These are phyloP conservation scores for Halichoeres trimaculatus DNA, from an alignment of 2,113 vertebrate species.

Conservation along the genomic window DNA sequence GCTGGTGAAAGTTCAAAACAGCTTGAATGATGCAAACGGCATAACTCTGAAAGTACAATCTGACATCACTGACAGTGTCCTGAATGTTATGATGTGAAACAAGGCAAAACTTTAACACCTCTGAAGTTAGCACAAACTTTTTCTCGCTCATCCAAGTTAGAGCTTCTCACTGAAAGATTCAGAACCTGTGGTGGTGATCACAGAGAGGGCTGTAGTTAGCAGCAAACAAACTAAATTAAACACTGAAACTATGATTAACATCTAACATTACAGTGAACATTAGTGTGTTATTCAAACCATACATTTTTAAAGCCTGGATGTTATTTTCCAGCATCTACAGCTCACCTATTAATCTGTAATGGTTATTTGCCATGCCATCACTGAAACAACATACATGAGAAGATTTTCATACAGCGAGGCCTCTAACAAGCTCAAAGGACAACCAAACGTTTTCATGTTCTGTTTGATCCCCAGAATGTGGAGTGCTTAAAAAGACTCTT, in stretches of 20 bases:
- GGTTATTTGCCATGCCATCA: conserved; percentile 57
- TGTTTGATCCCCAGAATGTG: background rate
- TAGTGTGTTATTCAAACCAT: background rate
- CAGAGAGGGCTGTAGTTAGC: background rate
- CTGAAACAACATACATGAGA: background rate
- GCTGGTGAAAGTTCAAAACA: background rate
- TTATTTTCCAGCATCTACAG: background rate
- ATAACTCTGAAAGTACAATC: background rate
- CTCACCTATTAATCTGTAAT: conserved; percentile 7
- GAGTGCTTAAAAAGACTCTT: too few relatives aligned
- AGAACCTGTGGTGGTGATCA: background rate
- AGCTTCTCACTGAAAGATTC: conserved; percentile 2
- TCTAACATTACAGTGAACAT: background rate
- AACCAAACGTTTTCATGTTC: background rate
- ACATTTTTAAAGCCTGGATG: background rate
- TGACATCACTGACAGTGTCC: background rate
- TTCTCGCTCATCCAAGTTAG: too few relatives aligned
- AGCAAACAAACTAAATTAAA: background rate
- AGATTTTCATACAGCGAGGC: background rate
- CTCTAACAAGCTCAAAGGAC: background rate
- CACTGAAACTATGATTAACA: background rate
- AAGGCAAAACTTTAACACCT: conserved; percentile 3
- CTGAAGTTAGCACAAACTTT: background rate
- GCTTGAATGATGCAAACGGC: background rate
- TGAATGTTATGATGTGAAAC: background rate